Evolutionary conservation across 2,888 invertebrate genomes (phyloP).

Genomic region (Nomada fucata): DNA sequence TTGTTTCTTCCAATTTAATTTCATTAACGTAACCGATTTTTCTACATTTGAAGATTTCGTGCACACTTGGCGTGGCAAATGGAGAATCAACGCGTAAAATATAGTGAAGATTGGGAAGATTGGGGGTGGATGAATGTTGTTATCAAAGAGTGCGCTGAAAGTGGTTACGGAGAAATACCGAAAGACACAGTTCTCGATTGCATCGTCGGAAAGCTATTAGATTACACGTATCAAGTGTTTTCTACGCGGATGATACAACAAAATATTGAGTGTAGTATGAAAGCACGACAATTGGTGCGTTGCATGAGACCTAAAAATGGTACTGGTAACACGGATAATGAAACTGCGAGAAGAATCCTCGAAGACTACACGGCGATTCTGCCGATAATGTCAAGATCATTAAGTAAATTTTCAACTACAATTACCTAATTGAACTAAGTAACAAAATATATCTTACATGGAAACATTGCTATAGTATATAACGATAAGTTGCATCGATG

Average conservation of each 20-base stretch:
- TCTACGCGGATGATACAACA: slow-evolving; percentile 9
- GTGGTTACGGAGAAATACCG: slow-evolving; percentile 69
- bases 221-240: slow-evolving; percentile 59
- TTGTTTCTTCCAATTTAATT: neutral
- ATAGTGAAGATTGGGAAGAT: slow-evolving; percentile 77
- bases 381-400: slow-evolving; percentile 37
- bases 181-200: slow-evolving; percentile 76
- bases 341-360: slow-evolving; percentile 60
- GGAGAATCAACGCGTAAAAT: slow-evolving; percentile 73
- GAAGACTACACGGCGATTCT: slow-evolving; percentile 57
- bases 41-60: slow-evolving; percentile 69
- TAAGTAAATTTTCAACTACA: slow-evolving; percentile 13
- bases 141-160: slow-evolving; percentile 75
- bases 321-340: slow-evolving; percentile 57
- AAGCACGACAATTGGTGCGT: slow-evolving; percentile 44
- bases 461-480: too few species aligned
- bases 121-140: slow-evolving; percentile 78
- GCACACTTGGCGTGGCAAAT: slow-evolving; percentile 74
- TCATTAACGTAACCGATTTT: neutral
- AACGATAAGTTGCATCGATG: neutral
- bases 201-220: slow-evolving; percentile 70
- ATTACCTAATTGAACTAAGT: too few species aligned
- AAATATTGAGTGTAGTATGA: slow-evolving; percentile 26
- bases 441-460: neutral
- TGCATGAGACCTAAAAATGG: slow-evolving; percentile 62